Evolutionary conservation across 2,888 invertebrate genomes (phyloP).

Genomic region (Eupithecia abbreviata): DNA sequence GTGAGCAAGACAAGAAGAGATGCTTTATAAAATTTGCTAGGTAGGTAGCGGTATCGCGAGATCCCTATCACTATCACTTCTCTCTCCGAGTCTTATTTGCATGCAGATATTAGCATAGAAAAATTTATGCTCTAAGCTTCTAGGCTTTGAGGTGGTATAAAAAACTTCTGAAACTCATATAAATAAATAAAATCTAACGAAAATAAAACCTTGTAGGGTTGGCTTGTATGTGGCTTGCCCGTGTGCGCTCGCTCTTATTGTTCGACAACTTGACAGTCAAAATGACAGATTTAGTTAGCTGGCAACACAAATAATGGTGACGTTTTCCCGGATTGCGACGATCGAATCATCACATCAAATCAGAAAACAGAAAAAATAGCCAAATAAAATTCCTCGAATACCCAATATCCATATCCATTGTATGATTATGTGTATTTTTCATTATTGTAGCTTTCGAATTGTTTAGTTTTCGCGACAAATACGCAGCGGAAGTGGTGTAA

Average conservation of each 20-base stretch:
- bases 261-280: background rate
- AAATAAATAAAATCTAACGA: no score
- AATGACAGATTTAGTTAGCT: conserved; percentile 14
- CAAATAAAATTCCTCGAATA: conserved; percentile 41
- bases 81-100: no score
- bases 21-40: no score
- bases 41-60: background rate
- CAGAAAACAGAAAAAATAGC: conserved; percentile 43
- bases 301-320: conserved; percentile 54
- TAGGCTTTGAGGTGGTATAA: background rate
- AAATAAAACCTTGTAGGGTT: background rate
- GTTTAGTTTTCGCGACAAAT: conserved; percentile 35
- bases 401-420: conserved; percentile 40
- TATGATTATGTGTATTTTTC: conserved; percentile 67
- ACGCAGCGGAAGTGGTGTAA: conserved; percentile 51
- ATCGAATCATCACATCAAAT: conserved; percentile 44
- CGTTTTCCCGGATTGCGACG: conserved; percentile 55
- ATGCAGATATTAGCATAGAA: no score
- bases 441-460: conserved; percentile 30
- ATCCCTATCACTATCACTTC: background rate
- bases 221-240: background rate
- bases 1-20: background rate
- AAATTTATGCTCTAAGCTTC: no score
- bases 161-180: background rate
- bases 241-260: background rate